phyloP scores from a whole-genome alignment of 2,113 vertebrate genomes.

The Corapipo altera region DNA sequence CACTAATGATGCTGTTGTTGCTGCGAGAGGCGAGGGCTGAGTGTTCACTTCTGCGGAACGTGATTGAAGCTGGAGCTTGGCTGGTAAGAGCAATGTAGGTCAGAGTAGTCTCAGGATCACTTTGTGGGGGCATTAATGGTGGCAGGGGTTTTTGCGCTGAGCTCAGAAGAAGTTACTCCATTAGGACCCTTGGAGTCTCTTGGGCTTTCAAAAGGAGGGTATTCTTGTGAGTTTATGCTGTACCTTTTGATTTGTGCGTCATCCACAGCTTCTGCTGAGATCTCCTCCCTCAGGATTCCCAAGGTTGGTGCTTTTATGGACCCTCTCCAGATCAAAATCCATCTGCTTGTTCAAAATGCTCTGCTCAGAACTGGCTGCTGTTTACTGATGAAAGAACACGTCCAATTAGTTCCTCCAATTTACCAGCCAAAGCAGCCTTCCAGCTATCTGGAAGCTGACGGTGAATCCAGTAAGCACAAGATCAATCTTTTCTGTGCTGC shows the following conservation, averaged over 20 bases:
- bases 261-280: background rate
- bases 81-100: background rate
- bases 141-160: rapidly evolving
- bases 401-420: background rate
- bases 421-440: background rate
- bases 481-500: background rate
- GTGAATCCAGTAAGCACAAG: background rate
- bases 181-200: background rate
- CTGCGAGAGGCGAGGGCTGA: background rate
- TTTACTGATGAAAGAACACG: background rate
- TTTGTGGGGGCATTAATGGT: background rate
- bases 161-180: background rate
- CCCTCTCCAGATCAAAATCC: background rate
- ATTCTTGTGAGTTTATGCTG: background rate
- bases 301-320: background rate
- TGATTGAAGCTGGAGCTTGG: rapidly evolving
- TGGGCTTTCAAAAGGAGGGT: background rate
- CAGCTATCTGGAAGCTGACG: background rate
- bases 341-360: background rate
- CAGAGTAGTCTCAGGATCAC: background rate
- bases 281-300: rapidly evolving
- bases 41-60: background rate
- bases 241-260: background rate
- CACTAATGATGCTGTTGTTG: background rate
- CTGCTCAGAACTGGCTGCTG: background rate